phyloP scores from a whole-genome alignment of 2,888 invertebrate species.

The Xanthorhoe designata region DNA sequence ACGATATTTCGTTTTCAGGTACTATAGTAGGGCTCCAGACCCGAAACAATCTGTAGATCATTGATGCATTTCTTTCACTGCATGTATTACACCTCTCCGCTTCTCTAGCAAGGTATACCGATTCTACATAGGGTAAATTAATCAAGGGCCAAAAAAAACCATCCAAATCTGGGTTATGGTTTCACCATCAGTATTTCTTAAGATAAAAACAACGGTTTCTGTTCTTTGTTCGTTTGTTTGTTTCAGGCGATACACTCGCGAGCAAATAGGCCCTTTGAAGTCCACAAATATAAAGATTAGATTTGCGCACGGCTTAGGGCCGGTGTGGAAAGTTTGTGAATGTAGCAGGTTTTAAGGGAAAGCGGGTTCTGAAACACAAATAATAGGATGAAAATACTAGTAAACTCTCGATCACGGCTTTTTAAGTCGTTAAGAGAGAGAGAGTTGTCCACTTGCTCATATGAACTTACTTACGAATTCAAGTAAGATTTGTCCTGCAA shows the following conservation, averaged over 20 bases:
- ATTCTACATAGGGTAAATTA: no score
- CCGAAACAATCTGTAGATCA: no score
- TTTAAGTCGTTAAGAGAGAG: no score
- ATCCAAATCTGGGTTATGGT: neutral
- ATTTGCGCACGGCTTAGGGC: constrained; percentile 29
- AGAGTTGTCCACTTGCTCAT: no score
- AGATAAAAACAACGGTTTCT: constrained; percentile 13
- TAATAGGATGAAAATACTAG: neutral
- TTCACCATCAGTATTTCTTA: constrained; percentile 11
- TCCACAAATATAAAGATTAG: constrained; percentile 34
- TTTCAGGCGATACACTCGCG: constrained; percentile 8
- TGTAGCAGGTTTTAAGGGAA: constrained; percentile 6
- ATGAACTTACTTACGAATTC: no score
- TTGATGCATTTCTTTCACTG: no score
- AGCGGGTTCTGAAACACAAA: neutral
- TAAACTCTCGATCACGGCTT: no score
- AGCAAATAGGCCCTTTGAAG: constrained; percentile 39
- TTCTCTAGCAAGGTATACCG: no score
- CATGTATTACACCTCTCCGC: no score
- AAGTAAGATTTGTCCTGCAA: no score
- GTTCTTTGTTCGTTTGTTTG: constrained; percentile 28
- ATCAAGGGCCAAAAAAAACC: neutral
- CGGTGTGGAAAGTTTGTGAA: neutral
- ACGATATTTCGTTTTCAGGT: no score
- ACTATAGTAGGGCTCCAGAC: no score